Evolutionary conservation across 1,140 invertebrate species (phyloP), one percentile per base, ranked within the genome.

Genomic region (Maniola jurtina): DNA sequence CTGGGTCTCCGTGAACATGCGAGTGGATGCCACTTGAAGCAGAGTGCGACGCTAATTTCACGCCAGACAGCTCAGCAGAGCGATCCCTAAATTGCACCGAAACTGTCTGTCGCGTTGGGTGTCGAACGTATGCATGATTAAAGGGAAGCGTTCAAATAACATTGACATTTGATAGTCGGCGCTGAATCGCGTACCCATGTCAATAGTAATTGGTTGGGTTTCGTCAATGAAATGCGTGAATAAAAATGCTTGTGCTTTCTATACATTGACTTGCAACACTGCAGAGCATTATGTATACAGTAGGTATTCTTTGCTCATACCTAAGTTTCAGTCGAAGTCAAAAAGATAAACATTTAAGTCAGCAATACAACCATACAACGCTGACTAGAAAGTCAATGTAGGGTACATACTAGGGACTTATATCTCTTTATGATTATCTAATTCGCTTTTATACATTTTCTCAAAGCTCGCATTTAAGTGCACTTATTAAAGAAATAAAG

Each of bases 11-110:
- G 61, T 56, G 64, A 64, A 63, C 45, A 71, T 66, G 70, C 62
- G 67, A 71, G 66, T 75, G 62, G 61, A 47, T 54, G 64, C 57
- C 76, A 77, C 70, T 77, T 68, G 71, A 72, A 64, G 69, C 71
- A 62, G 66, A 63, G 77, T 75, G 76, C 64, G 72, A 68, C 77
- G 75, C 75, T 77, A 80, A 84, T 81, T 82, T 82, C 73, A 79
- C 75, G 76, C 67, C 78, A 71, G 72, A 76, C 72, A 61, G 76
- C 64, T 66, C 68, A 61, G 61, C 70, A 72, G 71, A 63, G 72
- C 63, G 66, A 71, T 64, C 66, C 67, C 59, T 50, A 60, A 64
- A 69, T 69, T 64, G 61, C 67, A 59, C 25, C 57, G 61, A 62
- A 67, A 67, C 67, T 64, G 67, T 59, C 61, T 69, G 68, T 65